A percentile compares a stretch with the other conserved stretches of the same genome.
phyloP scores from a whole-genome alignment of 1,140 invertebrate species.

The Dreissena rostriformis region DNA sequence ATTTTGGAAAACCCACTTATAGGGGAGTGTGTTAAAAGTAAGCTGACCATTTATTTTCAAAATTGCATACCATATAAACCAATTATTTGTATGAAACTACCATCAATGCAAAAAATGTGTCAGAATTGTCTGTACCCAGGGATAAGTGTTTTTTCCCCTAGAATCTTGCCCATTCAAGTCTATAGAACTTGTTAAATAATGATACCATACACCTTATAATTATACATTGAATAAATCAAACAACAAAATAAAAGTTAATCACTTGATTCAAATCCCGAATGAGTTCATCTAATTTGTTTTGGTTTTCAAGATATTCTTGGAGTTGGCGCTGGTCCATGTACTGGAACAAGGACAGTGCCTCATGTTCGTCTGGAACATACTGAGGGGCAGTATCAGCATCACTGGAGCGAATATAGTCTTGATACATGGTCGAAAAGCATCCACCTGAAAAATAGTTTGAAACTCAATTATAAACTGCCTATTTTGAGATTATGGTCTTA shows the following conservation, averaged over 20 bases:
- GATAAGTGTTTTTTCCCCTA: background rate
- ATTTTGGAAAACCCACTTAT: too few species aligned
- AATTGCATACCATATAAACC: too few species aligned
- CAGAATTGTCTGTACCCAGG: background rate
- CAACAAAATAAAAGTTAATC: conserved; percentile 44
- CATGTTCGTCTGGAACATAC: conserved; percentile 76
- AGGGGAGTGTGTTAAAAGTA: too few species aligned
- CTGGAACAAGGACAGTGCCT: conserved; percentile 83
- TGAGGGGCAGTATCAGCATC: conserved; percentile 13
- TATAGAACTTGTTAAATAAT: background rate
- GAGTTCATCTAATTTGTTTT: conserved; percentile 90
- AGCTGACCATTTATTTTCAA: too few species aligned
- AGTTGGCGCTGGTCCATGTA: conserved; percentile 88
- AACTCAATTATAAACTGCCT: too few species aligned
- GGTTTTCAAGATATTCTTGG: conserved; percentile 91
- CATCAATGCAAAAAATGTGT: background rate
- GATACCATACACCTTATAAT: background rate
- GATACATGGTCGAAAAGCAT: too few species aligned
- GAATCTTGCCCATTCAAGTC: background rate
- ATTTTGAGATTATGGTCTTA: too few species aligned
- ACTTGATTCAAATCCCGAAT: conserved; percentile 91
- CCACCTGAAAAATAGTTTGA: too few species aligned
- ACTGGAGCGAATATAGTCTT: background rate
- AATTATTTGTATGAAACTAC: too few species aligned
- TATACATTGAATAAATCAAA: background rate